Percentiles rank a stretch among this genome's conserved stretches.
Conservation (phyloP, 2,797 vertebrate genomes). For the Typhlichthys eigenmanni region DNA sequence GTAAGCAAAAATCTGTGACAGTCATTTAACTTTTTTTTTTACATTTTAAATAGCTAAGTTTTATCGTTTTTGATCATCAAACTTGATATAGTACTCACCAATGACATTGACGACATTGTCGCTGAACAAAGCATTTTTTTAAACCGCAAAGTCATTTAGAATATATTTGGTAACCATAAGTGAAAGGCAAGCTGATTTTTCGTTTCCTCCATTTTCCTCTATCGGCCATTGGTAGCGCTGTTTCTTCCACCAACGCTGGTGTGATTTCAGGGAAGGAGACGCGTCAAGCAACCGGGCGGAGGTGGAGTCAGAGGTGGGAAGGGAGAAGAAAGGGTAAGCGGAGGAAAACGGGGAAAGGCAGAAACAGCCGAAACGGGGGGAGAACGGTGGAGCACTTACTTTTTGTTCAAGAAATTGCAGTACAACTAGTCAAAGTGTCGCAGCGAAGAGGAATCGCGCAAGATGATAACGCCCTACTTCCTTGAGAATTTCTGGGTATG, state of each 20-base stretch:
- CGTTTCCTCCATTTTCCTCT: neutral
- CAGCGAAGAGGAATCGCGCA: constrained; percentile 67
- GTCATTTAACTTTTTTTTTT: too few relatives aligned
- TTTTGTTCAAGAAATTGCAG: constrained; percentile 47
- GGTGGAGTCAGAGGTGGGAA: constrained; percentile 79
- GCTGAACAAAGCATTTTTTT: too few relatives aligned
- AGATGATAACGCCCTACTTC: constrained; percentile 93
- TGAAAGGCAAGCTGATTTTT: too few relatives aligned
- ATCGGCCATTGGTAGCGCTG: constrained; percentile 61
- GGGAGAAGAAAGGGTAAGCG: constrained; percentile 77
- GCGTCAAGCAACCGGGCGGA: constrained; percentile 47
- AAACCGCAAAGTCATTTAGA: too few relatives aligned
- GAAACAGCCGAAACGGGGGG: constrained; percentile 67
- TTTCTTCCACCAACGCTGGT: constrained; percentile 31
- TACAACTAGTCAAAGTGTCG: constrained; percentile 40
- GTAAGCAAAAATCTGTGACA: too few relatives aligned
- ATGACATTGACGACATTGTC: too few relatives aligned
- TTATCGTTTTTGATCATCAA: too few relatives aligned
- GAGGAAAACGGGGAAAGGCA: constrained; percentile 74
- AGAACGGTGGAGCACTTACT: constrained; percentile 71
- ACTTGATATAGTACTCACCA: too few relatives aligned
- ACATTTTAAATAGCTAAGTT: too few relatives aligned
- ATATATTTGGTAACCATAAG: too few relatives aligned
- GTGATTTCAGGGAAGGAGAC: constrained; percentile 26
- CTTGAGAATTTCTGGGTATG: constrained; percentile 93